A percentile compares a stretch with the other conserved stretches of the same genome.
Evolutionary conservation across 2,888 invertebrate species (phyloP).

Genomic region (Dioctria linearis): DNA sequence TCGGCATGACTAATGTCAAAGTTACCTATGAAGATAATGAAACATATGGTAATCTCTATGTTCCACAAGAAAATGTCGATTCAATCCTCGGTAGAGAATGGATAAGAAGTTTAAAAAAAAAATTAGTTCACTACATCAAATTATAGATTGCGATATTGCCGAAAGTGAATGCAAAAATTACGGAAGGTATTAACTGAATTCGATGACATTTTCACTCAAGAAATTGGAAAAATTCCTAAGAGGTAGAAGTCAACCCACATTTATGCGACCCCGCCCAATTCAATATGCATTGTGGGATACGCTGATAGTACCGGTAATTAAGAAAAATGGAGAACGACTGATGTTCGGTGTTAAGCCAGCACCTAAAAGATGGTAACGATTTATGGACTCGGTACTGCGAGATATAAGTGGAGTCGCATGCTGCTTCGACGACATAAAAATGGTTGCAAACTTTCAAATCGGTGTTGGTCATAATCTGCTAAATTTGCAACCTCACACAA

Average conservation of each 20-base stretch:
- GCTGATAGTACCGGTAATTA: background rate
- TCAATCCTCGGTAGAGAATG: background rate
- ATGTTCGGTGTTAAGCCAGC: no score
- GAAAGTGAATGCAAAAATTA: conserved; percentile 3
- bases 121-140: background rate
- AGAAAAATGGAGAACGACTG: background rate
- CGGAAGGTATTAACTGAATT: background rate
- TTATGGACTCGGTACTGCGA: background rate
- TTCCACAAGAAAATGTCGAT: background rate
- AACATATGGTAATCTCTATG: background rate
- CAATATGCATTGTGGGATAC: background rate
- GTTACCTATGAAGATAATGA: background rate
- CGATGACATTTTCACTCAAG: conserved; percentile 3
- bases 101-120: background rate
- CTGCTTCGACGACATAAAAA: background rate
- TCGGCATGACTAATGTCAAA: background rate
- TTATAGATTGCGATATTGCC: background rate
- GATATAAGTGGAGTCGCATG: background rate
- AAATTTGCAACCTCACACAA: no score
- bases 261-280: background rate
- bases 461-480: no score
- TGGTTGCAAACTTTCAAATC: no score
- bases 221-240: conserved; percentile 3
- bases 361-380: no score
- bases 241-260: background rate